phyloP scores from a whole-genome alignment of 2,113 vertebrate species.

The Cisticola juncidis region DNA sequence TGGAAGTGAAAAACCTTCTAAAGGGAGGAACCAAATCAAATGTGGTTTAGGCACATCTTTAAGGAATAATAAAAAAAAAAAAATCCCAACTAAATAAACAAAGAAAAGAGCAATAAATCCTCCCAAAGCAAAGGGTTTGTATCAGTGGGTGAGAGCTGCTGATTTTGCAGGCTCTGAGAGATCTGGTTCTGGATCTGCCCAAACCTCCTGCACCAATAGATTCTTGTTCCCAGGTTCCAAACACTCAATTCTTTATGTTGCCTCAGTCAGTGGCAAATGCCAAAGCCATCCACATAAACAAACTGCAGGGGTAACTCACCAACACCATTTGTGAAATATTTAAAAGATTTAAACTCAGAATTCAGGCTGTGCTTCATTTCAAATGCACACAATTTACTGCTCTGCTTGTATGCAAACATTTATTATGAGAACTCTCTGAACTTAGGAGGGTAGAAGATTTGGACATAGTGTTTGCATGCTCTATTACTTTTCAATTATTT shows the following conservation, averaged over 20 bases:
- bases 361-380: neutral
- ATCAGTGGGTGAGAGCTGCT: neutral
- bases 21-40: neutral
- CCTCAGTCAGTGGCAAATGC: neutral
- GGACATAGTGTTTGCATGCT: neutral
- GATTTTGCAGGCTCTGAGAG: neutral
- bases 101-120: neutral
- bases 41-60: neutral
- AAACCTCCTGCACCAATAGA: neutral
- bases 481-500: conserved; percentile 43
- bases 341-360: neutral
- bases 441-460: neutral
- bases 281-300: neutral
- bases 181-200: neutral
- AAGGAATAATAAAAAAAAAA: neutral
- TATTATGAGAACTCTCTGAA: neutral
- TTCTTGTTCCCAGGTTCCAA: neutral
- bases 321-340: neutral
- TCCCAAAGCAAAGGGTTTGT: neutral
- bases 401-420: neutral
- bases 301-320: neutral
- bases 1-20: neutral
- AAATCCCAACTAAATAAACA: neutral
- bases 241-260: neutral
- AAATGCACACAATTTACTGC: neutral